Conservation (phyloP, 2,113 vertebrate genomes). For the Cathartes aura region DNA sequence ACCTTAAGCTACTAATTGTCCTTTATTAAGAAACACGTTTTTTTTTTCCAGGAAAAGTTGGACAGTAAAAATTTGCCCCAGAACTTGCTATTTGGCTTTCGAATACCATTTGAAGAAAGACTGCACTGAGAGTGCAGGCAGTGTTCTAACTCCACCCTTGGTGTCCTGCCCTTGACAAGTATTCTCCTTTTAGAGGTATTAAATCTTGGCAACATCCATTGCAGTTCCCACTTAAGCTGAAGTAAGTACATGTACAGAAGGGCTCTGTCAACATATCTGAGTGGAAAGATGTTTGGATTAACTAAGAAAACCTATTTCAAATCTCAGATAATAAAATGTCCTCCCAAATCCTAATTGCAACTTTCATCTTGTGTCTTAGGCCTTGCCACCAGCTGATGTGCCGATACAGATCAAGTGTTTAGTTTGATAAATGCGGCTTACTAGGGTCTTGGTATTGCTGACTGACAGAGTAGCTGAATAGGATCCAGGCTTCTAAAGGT, state of each 20-base stretch:
- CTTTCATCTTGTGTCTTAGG: slow-evolving; percentile 76
- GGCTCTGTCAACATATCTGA: slow-evolving; percentile 62
- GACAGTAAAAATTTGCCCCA: not conserved
- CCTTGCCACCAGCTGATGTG: slow-evolving; percentile 75
- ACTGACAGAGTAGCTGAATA: slow-evolving; percentile 78
- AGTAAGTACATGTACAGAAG: slow-evolving; percentile 55
- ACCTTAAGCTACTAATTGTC: slow-evolving; percentile 5
- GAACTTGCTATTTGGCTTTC: not conserved
- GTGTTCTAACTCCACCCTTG: not conserved
- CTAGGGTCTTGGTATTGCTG: slow-evolving; percentile 66
- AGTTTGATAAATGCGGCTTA: slow-evolving; percentile 85
- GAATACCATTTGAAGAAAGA: not conserved
- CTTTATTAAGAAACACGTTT: not conserved
- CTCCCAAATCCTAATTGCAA: slow-evolving; percentile 83
- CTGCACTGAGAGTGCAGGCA: not conserved
- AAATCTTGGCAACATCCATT: slow-evolving; percentile 51
- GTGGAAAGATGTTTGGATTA: slow-evolving; percentile 75
- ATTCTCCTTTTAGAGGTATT: slow-evolving; percentile 40
- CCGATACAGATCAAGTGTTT: slow-evolving; percentile 84
- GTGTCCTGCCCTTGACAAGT: slow-evolving; percentile 22
- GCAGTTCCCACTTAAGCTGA: slow-evolving; percentile 67
- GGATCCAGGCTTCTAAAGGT: slow-evolving; percentile 82
- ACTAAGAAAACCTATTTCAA: slow-evolving; percentile 74
- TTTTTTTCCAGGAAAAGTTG: not conserved
- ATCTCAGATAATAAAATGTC: slow-evolving; percentile 79